Conservation (phyloP, 2,797 vertebrate genomes). For the Xenopus petersii region DNA sequence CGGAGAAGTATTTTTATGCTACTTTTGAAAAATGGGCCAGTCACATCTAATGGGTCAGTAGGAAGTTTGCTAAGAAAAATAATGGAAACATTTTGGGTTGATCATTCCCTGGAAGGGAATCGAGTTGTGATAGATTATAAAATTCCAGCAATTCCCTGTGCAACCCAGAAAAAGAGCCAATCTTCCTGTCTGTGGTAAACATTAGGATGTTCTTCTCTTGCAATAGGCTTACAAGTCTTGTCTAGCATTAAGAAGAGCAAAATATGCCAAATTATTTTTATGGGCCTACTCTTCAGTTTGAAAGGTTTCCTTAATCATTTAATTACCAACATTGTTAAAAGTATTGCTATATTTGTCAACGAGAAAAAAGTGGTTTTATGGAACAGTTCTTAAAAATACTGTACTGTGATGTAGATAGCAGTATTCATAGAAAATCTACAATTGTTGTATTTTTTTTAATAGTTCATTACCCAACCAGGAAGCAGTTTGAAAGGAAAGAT, state of each 20-base stretch:
- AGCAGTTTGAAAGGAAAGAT: no score
- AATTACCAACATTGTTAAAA: no score
- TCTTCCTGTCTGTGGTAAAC: conserved; percentile 43
- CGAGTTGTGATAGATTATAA: conserved; percentile 33
- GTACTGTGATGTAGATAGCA: no score
- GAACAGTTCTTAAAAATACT: no score
- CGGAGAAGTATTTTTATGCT: conserved; percentile 4
- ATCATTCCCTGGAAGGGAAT: conserved; percentile 33
- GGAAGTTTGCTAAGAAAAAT: conserved; percentile 14
- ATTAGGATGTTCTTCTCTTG: not conserved
- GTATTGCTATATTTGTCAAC: no score
- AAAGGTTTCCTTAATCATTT: no score
- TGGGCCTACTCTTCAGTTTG: no score
- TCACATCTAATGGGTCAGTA: conserved; percentile 11
- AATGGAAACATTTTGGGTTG: conserved; percentile 14
- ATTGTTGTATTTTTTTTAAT: no score
- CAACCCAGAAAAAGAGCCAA: conserved; percentile 14
- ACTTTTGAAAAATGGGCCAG: conserved; percentile 28
- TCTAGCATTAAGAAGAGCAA: not conserved
- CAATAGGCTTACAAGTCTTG: conserved; percentile 21
- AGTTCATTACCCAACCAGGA: no score
- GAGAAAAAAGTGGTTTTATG: no score
- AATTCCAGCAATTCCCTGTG: conserved; percentile 35
- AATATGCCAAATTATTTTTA: no score
- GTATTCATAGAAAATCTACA: no score